A percentile compares a stretch with the other conserved stretches of the same genome.
These are phyloP conservation scores for Taurulus bubalis DNA, from an alignment of 2,113 vertebrate species.

Conservation along the genomic window DNA sequence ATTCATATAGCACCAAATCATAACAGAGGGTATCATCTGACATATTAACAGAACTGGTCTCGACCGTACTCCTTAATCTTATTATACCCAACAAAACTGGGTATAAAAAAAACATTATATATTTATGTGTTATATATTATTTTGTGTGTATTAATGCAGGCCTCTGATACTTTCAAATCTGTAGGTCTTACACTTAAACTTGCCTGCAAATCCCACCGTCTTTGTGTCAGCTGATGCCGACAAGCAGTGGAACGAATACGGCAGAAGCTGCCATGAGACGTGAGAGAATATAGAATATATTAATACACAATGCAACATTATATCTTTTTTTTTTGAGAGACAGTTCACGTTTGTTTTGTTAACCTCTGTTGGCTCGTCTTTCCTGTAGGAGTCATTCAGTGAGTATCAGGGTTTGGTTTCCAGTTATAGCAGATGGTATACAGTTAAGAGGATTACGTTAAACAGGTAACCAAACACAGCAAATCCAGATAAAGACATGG, in stretches of 20 bases:
- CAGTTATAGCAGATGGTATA: conserved; percentile 67
- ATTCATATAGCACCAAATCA: background rate
- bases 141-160: background rate
- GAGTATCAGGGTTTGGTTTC: conserved; percentile 52
- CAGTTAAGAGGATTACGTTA: conserved; percentile 61
- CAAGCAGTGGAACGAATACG: background rate
- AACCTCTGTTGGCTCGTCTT: conserved; percentile 55
- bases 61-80: background rate
- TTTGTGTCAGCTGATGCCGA: background rate
- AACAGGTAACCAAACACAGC: conserved; percentile 66
- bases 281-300: background rate
- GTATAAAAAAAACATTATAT: background rate
- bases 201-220: background rate
- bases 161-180: background rate
- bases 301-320: background rate
- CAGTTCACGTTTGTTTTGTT: conserved; percentile 63
- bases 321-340: conserved; percentile 36
- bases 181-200: background rate
- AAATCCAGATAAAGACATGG: conserved; percentile 40
- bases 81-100: background rate
- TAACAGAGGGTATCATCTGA: background rate
- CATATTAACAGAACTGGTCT: background rate
- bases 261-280: background rate
- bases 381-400: conserved; percentile 47
- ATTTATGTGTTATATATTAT: background rate